Evolutionary conservation across 2,888 invertebrate genomes (phyloP).

Genomic region (Empis stercorea): DNA sequence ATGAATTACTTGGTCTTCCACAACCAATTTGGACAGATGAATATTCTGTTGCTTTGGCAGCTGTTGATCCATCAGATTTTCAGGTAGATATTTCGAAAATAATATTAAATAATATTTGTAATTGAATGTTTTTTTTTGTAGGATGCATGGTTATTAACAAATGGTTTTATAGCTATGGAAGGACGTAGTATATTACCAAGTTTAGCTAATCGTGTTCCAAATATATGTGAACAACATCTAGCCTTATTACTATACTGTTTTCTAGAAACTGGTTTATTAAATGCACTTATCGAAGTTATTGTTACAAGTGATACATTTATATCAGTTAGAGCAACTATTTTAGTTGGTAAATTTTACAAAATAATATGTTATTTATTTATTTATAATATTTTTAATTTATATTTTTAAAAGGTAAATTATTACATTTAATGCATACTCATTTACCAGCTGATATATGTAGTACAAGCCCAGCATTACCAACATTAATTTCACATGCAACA

Average conservation of each 20-base stretch:
- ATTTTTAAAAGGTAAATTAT: slow-evolving; percentile 51
- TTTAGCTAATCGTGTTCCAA: slow-evolving; percentile 71
- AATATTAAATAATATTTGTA: not conserved
- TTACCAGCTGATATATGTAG: slow-evolving; percentile 79
- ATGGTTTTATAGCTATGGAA: slow-evolving; percentile 92
- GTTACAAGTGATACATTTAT: slow-evolving; percentile 79
- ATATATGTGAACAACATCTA: slow-evolving; percentile 82
- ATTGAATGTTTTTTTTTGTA: slow-evolving; percentile 19
- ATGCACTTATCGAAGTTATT: slow-evolving; percentile 84
- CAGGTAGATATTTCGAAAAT: slow-evolving; percentile 29
- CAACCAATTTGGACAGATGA: slow-evolving; percentile 90
- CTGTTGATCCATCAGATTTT: slow-evolving; percentile 75
- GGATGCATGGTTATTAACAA: slow-evolving; percentile 78
- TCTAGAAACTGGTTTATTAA: slow-evolving; percentile 72
- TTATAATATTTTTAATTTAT: not conserved
- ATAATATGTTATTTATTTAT: not conserved
- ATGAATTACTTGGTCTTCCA: slow-evolving; percentile 76
- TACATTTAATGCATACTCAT: slow-evolving; percentile 74
- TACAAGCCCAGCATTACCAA: slow-evolving; percentile 70
- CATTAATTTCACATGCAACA: slow-evolving; percentile 66
- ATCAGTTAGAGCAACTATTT: slow-evolving; percentile 80
- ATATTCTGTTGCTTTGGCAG: slow-evolving; percentile 73
- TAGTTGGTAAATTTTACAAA: slow-evolving; percentile 48
- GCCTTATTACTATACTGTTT: slow-evolving; percentile 80
- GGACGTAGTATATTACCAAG: slow-evolving; percentile 76